Evolutionary conservation across 2,888 invertebrate species (phyloP), one percentile per base, ranked within the genome.

Genomic region (Apoderus coryli): DNA sequence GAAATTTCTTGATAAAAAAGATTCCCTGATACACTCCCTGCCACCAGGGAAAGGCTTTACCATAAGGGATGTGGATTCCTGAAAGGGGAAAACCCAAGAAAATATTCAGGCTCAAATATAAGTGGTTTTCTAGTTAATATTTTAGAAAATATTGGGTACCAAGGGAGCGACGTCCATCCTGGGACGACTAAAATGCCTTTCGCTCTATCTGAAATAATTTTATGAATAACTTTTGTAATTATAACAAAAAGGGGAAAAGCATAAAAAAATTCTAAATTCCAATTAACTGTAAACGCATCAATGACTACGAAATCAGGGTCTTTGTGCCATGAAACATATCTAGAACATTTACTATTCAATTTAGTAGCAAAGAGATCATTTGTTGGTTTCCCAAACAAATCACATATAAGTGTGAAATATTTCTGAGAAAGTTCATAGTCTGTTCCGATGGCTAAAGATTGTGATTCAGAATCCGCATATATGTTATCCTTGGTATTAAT

Each of bases 41-140:
- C 32, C 22, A 32, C 32, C 34, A 34, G 29, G 37, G 24, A 32
- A 37, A 34, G 14, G 10, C 32, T 19, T 11, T 25, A 28, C 28
- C 11, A 11, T n/a, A 28, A 23, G 13, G 31, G 36, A 23, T 33
- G 36, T n/a, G n/a, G n/a, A 10, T 32, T 14, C 16, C 37, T 37
- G 29, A 32, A 37, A 32, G 37, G 37, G 25, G 19, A 30, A n/a
- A 31, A 22, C 4, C 33, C 14, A 19, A 33, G 22, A 22, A 12
- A 14, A 13, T 15, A 15, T 7, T 33, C 11, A 10, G 33, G 16
- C 14, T 10, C n/a, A 15, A 31, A 29, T 16, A n/a, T 3, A 4
- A 31, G 3, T 4, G 31, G 16, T 15, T 14, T 3, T n/a, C 11
- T n/a, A 3, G 9, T 4, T 15, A 31, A 15, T 4, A 31, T 7